Evolutionary conservation across 2,797 vertebrate genomes (phyloP), one percentile per base, ranked within the genome.

Genomic region (Neosilurus hyrtlii): DNA sequence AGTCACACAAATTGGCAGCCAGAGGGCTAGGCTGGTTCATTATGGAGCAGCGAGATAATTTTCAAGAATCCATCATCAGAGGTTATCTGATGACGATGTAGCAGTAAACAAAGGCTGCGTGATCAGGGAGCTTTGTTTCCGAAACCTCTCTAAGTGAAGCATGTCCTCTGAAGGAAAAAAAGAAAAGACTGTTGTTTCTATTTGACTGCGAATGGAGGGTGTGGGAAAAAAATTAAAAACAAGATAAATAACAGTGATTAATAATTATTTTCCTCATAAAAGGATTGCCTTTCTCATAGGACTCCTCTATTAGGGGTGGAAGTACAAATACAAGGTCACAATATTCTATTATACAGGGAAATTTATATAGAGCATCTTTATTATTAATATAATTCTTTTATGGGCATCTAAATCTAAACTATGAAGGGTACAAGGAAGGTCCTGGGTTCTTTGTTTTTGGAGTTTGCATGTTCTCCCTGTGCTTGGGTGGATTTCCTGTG

Each of bases 11-110:
- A 86, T 80, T 72, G 43, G 54, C 56, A 59, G 54, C 54, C 49
- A 74, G 75, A 81, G 72, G 62, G 62, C 49, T 67, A 71, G 61
- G 81, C 65, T 82, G 65, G 62, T 86, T 85, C 80, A 78, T 84
- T 86, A 85, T 85, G 70, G 71, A 83, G 82, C 74, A 20, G 54
- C 18, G 73, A 79, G 71, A 86, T 87, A 75, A 86, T 86, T 87
- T 87, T 80, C 84, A 82, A 71, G 81, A 80, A 87, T 86, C 63
- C 79, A 82, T 88, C 86, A 87, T 83, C 76, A 81, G 63, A 80
- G 43, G 66, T 81, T 85, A 85, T 86, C 74, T 80, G 83, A 89
- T 89, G 86, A 87, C 82, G 83, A 79, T 66, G 74, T 70, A 84
- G 51, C 49, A 43, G 75, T 82, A 87, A 87, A 86, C 85, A 89